phyloP scores from a whole-genome alignment of 2,888 invertebrate species.

The Nezara viridula region DNA sequence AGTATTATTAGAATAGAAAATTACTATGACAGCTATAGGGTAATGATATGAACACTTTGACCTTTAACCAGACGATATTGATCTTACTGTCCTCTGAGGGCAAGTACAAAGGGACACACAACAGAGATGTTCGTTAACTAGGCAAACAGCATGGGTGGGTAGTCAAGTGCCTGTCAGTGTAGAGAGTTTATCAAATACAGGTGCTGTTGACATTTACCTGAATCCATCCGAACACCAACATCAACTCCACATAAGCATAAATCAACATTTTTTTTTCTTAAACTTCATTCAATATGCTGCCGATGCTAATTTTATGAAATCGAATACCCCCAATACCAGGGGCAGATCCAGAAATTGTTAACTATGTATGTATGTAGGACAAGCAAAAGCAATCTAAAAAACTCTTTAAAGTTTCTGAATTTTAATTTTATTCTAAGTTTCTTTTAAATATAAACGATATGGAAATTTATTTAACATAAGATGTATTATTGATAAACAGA shows the following conservation, averaged over 20 bases:
- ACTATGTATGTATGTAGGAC: no score
- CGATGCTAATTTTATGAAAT: not conserved
- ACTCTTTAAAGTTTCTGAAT: no score
- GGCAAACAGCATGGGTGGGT: not conserved
- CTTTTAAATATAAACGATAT: no score
- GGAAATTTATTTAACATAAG: no score
- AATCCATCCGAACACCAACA: not conserved
- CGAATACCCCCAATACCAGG: not conserved
- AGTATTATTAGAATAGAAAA: not conserved
- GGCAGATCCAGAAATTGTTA: no score
- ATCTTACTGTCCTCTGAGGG: not conserved
- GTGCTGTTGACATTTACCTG: not conserved
- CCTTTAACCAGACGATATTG: not conserved
- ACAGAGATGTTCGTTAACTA: not conserved
- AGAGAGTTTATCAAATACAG: not conserved
- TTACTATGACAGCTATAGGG: not conserved
- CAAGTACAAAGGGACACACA: conserved; percentile 12
- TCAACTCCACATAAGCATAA: not conserved
- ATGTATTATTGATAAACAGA: no score
- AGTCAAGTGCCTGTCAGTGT: not conserved
- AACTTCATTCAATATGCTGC: not conserved
- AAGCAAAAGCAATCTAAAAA: no score
- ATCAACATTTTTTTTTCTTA: not conserved
- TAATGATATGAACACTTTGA: not conserved
- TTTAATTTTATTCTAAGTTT: no score